Evolutionary conservation across 2,797 vertebrate genomes (phyloP).

Genomic region (Tauraco hartlaubi): DNA sequence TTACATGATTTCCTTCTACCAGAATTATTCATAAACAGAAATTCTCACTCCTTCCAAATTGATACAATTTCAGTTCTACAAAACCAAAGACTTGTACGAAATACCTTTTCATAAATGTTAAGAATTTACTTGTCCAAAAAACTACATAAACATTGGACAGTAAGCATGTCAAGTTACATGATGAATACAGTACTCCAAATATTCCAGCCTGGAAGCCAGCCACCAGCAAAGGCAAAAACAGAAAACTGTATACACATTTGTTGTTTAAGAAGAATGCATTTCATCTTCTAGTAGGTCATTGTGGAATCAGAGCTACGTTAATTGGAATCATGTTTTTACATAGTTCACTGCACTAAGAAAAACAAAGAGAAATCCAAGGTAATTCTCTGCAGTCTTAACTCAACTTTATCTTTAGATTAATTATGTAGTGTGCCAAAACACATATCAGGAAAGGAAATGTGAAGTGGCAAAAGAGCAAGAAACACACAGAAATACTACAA

Average conservation of each 20-base stretch:
- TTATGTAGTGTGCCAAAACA: neutral
- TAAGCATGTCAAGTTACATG: neutral
- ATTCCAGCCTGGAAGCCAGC: neutral
- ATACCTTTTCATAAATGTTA: neutral
- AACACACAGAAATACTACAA: neutral
- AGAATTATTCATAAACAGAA: neutral
- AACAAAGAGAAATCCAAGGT: neutral
- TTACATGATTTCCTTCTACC: neutral
- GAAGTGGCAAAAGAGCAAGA: neutral
- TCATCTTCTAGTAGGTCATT: neutral
- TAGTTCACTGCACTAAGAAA: neutral
- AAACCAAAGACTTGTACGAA: neutral
- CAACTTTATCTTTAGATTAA: neutral
- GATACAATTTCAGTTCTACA: neutral
- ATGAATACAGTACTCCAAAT: neutral
- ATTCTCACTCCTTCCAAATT: neutral
- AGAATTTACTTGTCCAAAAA: neutral
- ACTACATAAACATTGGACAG: neutral
- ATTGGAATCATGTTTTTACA: neutral
- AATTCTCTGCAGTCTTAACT: neutral
- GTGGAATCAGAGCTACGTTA: neutral
- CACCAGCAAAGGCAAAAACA: neutral
- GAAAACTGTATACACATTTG: neutral
- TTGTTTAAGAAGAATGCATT: neutral
- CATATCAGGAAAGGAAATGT: neutral